Percentiles rank a stretch among this genome's conserved stretches.
phyloP scores from a whole-genome alignment of 2,113 vertebrate species.

The Sylvia atricapilla region DNA sequence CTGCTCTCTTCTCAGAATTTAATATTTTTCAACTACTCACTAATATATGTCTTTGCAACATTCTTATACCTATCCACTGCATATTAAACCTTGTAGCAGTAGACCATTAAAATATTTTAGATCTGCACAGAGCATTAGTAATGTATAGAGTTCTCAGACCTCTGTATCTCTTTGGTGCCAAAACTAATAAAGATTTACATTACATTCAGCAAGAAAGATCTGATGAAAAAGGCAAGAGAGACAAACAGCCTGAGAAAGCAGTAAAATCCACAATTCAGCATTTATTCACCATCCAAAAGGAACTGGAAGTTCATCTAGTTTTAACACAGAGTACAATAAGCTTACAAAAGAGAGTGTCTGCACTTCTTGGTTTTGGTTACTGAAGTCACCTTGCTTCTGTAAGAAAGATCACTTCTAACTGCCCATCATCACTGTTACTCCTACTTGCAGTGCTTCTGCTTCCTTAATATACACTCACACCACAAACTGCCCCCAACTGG shows the following conservation, averaged over 20 bases:
- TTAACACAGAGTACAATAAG: background rate
- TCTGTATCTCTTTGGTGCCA: background rate
- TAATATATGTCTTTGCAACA: background rate
- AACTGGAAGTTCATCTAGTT: background rate
- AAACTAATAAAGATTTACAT: background rate
- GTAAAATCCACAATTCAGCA: background rate
- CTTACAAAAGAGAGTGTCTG: background rate
- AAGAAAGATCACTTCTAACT: background rate
- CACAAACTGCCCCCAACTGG: background rate
- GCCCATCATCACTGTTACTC: background rate
- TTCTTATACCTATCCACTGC: background rate
- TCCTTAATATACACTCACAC: accelerated
- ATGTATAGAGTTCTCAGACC: background rate
- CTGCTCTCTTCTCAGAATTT: background rate
- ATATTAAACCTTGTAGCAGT: background rate
- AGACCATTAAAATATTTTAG: background rate
- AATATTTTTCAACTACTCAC: background rate
- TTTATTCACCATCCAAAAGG: background rate
- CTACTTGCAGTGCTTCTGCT: background rate
- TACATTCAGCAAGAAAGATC: background rate
- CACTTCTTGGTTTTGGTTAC: background rate
- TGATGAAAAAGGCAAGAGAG: background rate
- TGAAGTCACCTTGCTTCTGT: background rate
- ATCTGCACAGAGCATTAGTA: background rate
- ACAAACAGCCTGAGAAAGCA: background rate